These are phyloP conservation scores for Aleiodes testaceus DNA, from an alignment of 2,888 invertebrate species.

Conservation along the genomic window DNA sequence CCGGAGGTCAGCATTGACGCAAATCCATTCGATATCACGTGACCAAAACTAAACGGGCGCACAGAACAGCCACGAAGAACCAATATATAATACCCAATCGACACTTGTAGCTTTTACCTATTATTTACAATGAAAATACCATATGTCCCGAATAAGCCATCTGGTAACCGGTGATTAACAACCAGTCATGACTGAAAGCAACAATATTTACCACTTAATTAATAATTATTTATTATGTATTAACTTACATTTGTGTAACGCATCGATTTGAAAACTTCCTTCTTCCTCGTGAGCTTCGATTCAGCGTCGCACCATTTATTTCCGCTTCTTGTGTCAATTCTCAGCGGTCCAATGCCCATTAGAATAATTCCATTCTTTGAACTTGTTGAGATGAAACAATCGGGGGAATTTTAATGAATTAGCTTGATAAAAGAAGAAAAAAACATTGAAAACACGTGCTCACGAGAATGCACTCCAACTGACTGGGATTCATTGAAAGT, in stretches of 20 bases:
- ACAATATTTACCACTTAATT: not conserved
- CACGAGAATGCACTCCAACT: conserved; percentile 14
- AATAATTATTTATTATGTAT: too few species aligned
- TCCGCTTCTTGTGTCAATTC: not conserved
- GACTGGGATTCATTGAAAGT: conserved; percentile 23
- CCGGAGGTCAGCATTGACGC: conserved; percentile 84
- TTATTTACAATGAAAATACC: not conserved
- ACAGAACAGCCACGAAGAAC: conserved; percentile 7
- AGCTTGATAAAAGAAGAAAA: not conserved
- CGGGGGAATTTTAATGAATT: not conserved
- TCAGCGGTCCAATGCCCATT: not conserved
- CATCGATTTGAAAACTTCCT: not conserved
- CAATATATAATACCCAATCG: conserved; percentile 12
- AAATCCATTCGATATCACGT: conserved; percentile 78
- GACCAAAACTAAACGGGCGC: conserved; percentile 65
- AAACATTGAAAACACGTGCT: not conserved
- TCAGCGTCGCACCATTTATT: not conserved
- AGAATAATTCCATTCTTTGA: too few species aligned
- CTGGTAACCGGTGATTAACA: too few species aligned
- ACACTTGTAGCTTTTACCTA: not conserved
- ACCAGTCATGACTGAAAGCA: not conserved
- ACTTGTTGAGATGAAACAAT: not conserved
- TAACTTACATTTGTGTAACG: not conserved
- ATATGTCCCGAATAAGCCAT: not conserved
- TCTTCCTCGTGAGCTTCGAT: not conserved